These are phyloP conservation scores for Gorsachius magnificus DNA, from an alignment of 2,797 vertebrate genomes.

Conservation along the genomic window DNA sequence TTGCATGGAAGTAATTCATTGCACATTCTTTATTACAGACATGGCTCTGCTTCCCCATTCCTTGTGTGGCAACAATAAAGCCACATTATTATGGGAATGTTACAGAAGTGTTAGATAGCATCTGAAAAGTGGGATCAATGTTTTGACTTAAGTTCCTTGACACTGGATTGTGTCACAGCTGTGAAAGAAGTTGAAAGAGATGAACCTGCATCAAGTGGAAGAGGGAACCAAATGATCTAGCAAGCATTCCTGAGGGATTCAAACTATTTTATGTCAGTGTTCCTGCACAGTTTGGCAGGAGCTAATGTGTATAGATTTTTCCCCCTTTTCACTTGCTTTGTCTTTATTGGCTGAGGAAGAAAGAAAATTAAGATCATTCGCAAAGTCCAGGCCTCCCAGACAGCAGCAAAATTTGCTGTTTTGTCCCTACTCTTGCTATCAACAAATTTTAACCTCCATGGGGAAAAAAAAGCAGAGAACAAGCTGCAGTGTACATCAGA, in stretches of 20 bases:
- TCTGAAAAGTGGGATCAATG: neutral
- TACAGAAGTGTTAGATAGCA: neutral
- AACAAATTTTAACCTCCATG: neutral
- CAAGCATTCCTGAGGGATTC: neutral
- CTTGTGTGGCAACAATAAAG: neutral
- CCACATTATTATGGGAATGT: neutral
- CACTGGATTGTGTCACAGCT: neutral
- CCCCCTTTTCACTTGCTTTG: neutral
- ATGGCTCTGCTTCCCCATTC: neutral
- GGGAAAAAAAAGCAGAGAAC: neutral
- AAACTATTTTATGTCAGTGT: neutral
- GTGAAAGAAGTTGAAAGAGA: neutral
- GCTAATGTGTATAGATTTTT: neutral
- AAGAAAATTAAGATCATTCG: neutral
- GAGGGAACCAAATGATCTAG: neutral
- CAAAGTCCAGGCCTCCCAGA: neutral
- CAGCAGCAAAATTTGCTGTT: neutral
- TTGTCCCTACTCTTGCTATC: neutral
- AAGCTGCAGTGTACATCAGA: neutral
- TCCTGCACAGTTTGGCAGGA: neutral
- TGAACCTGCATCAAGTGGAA: neutral
- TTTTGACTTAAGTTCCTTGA: slow-evolving; percentile 5
- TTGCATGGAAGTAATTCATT: neutral
- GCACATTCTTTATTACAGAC: neutral
- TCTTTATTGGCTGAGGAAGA: neutral